Base-by-base conservation (phyloP, 2,113 vertebrate species). In the Tangachromis dhanisi region DNA sequence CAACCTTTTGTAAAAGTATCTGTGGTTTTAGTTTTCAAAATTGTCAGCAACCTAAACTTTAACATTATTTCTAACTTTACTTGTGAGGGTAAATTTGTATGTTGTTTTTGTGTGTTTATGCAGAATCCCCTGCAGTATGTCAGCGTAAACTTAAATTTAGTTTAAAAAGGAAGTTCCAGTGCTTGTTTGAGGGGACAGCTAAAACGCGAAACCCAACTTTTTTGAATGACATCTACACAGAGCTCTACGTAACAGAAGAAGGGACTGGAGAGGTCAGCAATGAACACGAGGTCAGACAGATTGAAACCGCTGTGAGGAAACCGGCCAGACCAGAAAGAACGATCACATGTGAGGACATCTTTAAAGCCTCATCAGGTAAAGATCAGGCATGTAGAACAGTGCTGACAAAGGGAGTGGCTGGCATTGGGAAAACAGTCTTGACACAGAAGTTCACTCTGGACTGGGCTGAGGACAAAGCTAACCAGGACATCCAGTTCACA, bases 181-280 rank as follows among this genome's bases (percentile, higher is more conserved):
- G 47, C 66, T 12, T 89, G 55, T 85, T 89, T 11, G 84, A 91
- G 78, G 85, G 79, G 6, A 35, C 38, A 0, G 4, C 47, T 29
- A 85, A 79, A 87, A 8, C 3, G 9, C 85, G 5, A 76, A 47
- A 11, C 10, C 17, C 29, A 16, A 88, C 66, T 45, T 35, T 31
- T 21, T 83, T 92, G 19, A 87, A 88, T 9, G 16, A 86, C 61
- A 86, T 94, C 78, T 91, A 91, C 88, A 90, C 90, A 84, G 90
- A 94, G 66, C 76, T 92, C 79, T 84, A 88, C 84, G 89, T 95
- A 87, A 94, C 89, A 85, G 90, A 92, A 8, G 80, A 80, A 57
- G 90, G 80, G 21, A 42, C 63, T 71, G 78, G 13, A 68, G 84
- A 79, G 31, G 61, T 85, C 53, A 87, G 71, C 31, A 54, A 42